A percentile compares a stretch with the other conserved stretches of the same genome.
phyloP scores from a whole-genome alignment of 2,113 vertebrate genomes.

The Trochalopteron elliotii region DNA sequence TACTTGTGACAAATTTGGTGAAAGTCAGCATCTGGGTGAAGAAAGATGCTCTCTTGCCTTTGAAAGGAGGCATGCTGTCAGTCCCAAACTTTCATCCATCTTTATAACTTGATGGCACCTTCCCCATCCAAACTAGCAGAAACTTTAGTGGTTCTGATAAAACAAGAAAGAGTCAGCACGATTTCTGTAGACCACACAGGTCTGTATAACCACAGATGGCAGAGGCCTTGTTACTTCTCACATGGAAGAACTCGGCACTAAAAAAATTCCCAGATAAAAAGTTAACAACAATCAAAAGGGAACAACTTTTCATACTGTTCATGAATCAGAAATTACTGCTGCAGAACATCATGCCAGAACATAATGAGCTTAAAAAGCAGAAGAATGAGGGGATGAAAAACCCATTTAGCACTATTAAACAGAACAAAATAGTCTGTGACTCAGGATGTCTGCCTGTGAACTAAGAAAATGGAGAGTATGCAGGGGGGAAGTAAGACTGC shows the following conservation, averaged over 20 bases:
- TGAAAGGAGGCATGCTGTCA: background rate
- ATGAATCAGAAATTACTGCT: background rate
- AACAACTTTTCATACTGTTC: background rate
- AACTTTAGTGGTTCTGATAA: background rate
- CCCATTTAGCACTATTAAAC: background rate
- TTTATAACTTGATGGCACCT: background rate
- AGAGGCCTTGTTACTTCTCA: background rate
- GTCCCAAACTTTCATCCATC: background rate
- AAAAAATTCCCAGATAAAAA: background rate
- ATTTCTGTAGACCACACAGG: background rate
- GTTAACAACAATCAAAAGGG: background rate
- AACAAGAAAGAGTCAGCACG: background rate
- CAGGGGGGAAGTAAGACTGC: background rate
- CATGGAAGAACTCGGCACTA: background rate
- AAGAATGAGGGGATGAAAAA: constrained; percentile 3
- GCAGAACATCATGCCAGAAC: background rate
- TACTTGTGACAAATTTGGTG: background rate
- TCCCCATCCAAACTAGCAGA: background rate
- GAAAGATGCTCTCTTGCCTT: background rate
- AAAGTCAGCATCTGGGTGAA: background rate
- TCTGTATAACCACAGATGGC: background rate
- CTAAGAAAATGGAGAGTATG: background rate
- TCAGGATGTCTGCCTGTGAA: background rate
- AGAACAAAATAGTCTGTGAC: background rate
- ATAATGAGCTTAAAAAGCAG: constrained; percentile 24